Base-by-base conservation (phyloP, 2,797 vertebrate genomes). In the Poecilia wingei region DNA sequence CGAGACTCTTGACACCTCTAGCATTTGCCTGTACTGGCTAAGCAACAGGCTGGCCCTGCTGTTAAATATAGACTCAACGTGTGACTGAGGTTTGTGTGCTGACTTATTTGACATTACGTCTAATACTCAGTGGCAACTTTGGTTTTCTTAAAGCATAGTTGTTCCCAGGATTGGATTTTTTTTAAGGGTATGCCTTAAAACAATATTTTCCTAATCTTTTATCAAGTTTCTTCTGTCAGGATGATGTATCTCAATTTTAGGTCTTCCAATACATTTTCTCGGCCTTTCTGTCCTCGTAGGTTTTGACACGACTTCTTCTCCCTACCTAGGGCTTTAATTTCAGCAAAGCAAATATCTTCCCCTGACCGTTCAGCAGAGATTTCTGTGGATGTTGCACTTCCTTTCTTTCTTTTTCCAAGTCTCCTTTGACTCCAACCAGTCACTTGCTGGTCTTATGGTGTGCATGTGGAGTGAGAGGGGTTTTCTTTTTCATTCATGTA, bases 361-460 rank as follows among this genome's bases (percentile, higher is more conserved):
- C 74, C 69, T 14, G 47, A 49, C 74, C 18, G 25, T 78, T 75
- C 79, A 1, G 1, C 78, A 64, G 64, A 79, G 82, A 78, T 80
- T 82, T 82, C 84, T 74, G 83, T 91, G 89, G 87, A 93, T 90
- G 89, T 83, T 84, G 68, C 43, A 77, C 76, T 91, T 93, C 90
- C 66, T 43, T 6, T 61, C 16, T 14, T 43, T 66, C 87, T 76
- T 74, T 87, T 85, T 84, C 77, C 69, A 82, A 88, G 79, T 80
- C 82, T 82, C 76, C 66, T 88, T 83, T 0, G 12, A 79, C 31
- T 25, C 72, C 13, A 31, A 51, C 66, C 66, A 53, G 77, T 81
- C 72, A 73, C 79, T 83, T 51, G 72, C 84, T 81, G 43, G 73
- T 73, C 71, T 41, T 87, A 72, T 83, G 74, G 4, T 36, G 72